Percentiles rank a stretch among this genome's conserved stretches.
Evolutionary conservation across 2,888 invertebrate genomes (phyloP).

Genomic region (Heliconius erato): DNA sequence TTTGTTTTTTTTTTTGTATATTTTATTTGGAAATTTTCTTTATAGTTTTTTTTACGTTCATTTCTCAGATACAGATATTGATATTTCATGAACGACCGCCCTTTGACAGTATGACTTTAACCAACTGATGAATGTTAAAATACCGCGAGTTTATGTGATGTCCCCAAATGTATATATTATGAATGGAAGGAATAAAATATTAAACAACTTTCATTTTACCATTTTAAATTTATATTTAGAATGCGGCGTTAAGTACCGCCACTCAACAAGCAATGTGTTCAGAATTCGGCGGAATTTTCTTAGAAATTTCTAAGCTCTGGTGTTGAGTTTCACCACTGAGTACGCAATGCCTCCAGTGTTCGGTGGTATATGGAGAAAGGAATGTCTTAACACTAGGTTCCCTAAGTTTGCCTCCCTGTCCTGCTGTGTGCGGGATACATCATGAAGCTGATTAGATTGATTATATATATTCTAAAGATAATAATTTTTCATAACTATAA

Average conservation of each 20-base stretch:
- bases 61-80: too few species aligned
- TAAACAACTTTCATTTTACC: too few species aligned
- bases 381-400: too few species aligned
- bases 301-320: too few species aligned
- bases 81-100: neutral
- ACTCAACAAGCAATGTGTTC: neutral
- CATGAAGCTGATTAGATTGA: too few species aligned
- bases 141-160: neutral
- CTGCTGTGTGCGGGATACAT: too few species aligned
- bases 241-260: neutral
- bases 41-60: too few species aligned
- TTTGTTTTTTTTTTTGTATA: neutral
- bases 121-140: neutral
- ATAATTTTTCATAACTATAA: slow-evolving; percentile 5
- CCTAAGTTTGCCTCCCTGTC: too few species aligned
- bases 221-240: too few species aligned
- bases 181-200: too few species aligned
- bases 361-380: neutral
- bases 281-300: neutral
- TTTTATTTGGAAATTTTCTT: neutral
- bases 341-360: neutral
- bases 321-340: neutral
- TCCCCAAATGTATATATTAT: too few species aligned
- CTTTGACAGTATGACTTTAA: too few species aligned
- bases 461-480: neutral